Evolutionary conservation across 2,888 invertebrate genomes (phyloP).

Genomic region (Polydesmus complanatus): DNA sequence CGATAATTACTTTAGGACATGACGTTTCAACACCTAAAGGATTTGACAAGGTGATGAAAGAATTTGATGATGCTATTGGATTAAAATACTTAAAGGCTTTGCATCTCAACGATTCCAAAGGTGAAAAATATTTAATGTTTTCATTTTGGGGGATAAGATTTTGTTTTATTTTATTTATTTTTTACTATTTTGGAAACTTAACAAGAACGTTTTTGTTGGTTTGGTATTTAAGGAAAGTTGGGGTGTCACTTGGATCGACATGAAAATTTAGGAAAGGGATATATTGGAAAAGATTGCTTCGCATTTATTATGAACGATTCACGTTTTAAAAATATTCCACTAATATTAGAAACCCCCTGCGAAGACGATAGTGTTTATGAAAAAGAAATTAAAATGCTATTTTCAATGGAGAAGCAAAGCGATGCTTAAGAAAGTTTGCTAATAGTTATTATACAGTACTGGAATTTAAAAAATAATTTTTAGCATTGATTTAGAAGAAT

Average conservation of each 20-base stretch:
- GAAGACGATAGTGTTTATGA: constrained; percentile 20
- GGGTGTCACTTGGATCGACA: constrained; percentile 36
- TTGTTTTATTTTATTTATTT: neutral
- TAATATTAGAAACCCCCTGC: constrained; percentile 23
- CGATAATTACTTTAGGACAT: constrained; percentile 28
- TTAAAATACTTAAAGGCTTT: constrained; percentile 35
- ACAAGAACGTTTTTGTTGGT: constrained; percentile 10
- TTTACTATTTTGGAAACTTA: no score
- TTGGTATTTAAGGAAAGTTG: constrained; percentile 28
- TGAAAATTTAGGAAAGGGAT: constrained; percentile 36
- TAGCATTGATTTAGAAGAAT: no score
- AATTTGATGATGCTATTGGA: constrained; percentile 34
- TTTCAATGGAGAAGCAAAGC: constrained; percentile 5
- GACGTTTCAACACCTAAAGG: constrained; percentile 31
- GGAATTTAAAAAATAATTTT: no score
- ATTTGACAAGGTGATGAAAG: constrained; percentile 30
- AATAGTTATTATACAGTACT: no score
- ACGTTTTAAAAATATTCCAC: constrained; percentile 25
- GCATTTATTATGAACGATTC: constrained; percentile 32
- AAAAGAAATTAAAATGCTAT: constrained; percentile 21
- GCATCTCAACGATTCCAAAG: constrained; percentile 39
- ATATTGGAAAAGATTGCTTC: constrained; percentile 34
- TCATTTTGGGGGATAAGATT: neutral
- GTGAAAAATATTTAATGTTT: constrained; percentile 24
- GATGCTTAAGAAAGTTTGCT: no score